These are phyloP conservation scores for Cephalopachus bancanus DNA, from an alignment of 2,797 vertebrate species.

Conservation along the genomic window DNA sequence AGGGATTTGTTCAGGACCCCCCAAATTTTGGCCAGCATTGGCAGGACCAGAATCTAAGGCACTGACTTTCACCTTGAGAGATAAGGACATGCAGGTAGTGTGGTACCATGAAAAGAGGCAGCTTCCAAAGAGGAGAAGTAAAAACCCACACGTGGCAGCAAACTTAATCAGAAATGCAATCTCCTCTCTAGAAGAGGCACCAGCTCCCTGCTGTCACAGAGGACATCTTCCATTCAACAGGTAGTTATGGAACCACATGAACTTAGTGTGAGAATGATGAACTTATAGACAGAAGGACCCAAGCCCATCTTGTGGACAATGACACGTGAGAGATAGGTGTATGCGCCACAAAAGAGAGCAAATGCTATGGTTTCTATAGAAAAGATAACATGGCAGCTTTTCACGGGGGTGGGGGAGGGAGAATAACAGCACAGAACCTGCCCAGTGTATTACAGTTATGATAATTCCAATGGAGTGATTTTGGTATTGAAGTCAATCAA, in stretches of 20 bases:
- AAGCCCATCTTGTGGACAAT: neutral
- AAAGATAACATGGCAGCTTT: neutral
- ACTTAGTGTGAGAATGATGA: neutral
- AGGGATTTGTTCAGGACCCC: neutral
- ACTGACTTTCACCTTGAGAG: neutral
- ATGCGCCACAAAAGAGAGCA: neutral
- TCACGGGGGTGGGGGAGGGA: neutral
- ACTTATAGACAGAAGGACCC: neutral
- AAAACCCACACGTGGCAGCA: neutral
- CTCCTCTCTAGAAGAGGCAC: neutral
- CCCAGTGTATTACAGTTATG: accelerated
- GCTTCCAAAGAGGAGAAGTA: neutral
- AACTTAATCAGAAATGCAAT: neutral
- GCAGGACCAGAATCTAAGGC: neutral
- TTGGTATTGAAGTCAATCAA: neutral
- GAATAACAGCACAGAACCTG: neutral
- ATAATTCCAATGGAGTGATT: neutral
- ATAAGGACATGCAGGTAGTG: neutral
- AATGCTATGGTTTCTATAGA: neutral
- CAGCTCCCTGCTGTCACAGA: too few species aligned
- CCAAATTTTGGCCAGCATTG: neutral
- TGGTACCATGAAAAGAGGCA: neutral
- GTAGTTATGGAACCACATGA: accelerated
- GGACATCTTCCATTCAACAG: neutral
- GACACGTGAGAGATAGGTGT: neutral